Percentiles rank a stretch among this genome's conserved stretches.
phyloP scores from a whole-genome alignment of 1,140 invertebrate genomes.

The Anoplophora glabripennis region DNA sequence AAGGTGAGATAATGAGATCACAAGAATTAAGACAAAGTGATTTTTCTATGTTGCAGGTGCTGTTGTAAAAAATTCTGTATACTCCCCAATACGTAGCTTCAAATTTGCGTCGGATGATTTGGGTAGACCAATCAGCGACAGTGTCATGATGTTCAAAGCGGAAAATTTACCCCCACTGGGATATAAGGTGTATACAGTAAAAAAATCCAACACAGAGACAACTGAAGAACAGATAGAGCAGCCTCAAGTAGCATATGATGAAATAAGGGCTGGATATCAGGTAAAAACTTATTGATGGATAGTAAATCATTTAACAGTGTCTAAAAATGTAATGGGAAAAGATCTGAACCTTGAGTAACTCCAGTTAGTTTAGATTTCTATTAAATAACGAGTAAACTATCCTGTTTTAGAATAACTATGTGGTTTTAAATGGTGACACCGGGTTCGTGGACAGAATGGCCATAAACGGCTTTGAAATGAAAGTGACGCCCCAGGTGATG shows the following conservation, averaged over 20 bases:
- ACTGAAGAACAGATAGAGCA: neutral
- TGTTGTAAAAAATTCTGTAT: constrained; percentile 57
- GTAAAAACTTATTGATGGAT: neutral
- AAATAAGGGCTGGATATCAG: neutral
- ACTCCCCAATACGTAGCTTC: constrained; percentile 57
- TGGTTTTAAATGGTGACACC: constrained; percentile 53
- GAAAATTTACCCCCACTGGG: constrained; percentile 64
- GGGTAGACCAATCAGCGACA: constrained; percentile 56
- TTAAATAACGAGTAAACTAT: no score
- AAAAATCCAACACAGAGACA: neutral
- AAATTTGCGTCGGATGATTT: constrained; percentile 61
- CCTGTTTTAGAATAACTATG: constrained; percentile 8
- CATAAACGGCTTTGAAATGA: constrained; percentile 49
- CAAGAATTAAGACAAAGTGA: neutral
- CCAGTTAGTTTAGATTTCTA: no score
- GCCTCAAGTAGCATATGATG: neutral
- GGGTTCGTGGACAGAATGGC: constrained; percentile 57
- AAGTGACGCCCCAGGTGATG: constrained; percentile 68
- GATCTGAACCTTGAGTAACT: no score
- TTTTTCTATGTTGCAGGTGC: constrained; percentile 46
- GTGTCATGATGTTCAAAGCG: constrained; percentile 66
- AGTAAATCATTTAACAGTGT: neutral
- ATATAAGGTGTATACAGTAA: constrained; percentile 60
- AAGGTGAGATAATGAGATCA: constrained; percentile 48
- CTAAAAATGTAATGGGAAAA: no score